Base-by-base conservation (phyloP, 2,113 vertebrate species). In the Brachyistius frenatus region DNA sequence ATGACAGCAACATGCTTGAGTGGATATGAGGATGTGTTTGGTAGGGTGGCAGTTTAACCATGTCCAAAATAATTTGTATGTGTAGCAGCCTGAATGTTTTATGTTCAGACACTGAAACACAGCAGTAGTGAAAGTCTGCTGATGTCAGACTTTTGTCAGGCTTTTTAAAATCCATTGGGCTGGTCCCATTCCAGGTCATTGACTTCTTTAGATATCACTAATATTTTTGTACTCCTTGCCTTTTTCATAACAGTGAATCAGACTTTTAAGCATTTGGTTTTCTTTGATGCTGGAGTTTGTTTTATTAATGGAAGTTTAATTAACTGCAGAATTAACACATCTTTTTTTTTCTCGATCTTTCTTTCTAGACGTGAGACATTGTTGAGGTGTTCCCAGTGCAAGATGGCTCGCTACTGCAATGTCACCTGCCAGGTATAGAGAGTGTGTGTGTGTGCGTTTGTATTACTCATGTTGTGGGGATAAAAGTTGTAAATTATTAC, bases 351-450 rank as follows among this genome's bases (percentile, higher is more conserved):
- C 5, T 80, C 15, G 66, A 5, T 79, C n/a, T 36, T 53, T 81
- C 47, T 86, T 35, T 84, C 37, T 36, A 99, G 98, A 91, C 88
- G 78, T 14, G 92, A 95, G 78, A 93, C 89, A 56, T 91, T 99
- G 83, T 88, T 93, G 84, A 94, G 96, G 46, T 99, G 98, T 78
- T 99, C 98, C 80, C 96, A 96, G 33, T 99, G 98, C 93, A 97
- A 96, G 88, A 89, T 92, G 70, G 96, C 97, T 76, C 97, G 93
- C 74, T 99, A 98, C 93, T 99, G 97, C 83, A 93, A 94, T 76
- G 85, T 68, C 49, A 86, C 91, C 32, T 99, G 98, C 86, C 98
- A 99, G 97, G 98, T 99, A 96, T 87, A 5, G 23, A 10, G 35
- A 58, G 52, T 44, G 46, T 55, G 30, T 73, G 30, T 65, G 4